Base-by-base conservation (phyloP, 2,888 invertebrate species). In the Antitype chi region DNA sequence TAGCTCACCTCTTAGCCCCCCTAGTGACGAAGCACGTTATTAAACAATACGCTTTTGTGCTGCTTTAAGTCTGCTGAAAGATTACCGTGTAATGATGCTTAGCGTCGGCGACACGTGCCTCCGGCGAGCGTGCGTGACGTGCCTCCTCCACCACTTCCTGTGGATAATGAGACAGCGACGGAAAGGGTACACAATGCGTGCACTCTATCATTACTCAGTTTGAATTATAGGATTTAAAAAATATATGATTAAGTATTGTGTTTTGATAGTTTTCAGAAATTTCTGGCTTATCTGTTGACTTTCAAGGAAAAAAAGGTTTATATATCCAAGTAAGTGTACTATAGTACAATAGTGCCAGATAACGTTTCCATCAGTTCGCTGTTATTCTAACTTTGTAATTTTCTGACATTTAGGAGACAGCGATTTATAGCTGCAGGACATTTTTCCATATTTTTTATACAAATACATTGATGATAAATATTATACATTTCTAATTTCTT, bases 1-100 rank as follows among this genome's bases (percentile, higher is more conserved):
- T 2, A 57, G 13, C 64, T 20, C 49, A 20, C 17, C 23, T 59
- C 32, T 53, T 53, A n/a, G 23, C 38, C 28, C 69, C 60, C 38
- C 66, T 53, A 77, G 84, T 91, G 92, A 91, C 89, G 84, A 67
- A 77, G 90, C 90, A 85, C 87, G 87, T 89, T 89, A 86, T 84
- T 84, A 90, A 91, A 92, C 92, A 92, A 91, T 92, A 87, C 86
- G 87, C 87, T 86, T 89, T 90, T 90, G 90, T 91, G 86, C 75
- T 80, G 86, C 77, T 85, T 87, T 88, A 91, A 91, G 89, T 91
- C 89, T 73, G 84, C 80, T 87, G 86, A 84, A 88, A 91, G 89
- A 91, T 91, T 89, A 88, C 86, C 76, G 32, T 67, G 75, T 69
- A 79, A 66, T 67, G 78, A 74, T 64, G 70, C 57, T 73, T 62